Evolutionary conservation across 1,140 invertebrate genomes (phyloP).

Genomic region (Eubasilissa regina): DNA sequence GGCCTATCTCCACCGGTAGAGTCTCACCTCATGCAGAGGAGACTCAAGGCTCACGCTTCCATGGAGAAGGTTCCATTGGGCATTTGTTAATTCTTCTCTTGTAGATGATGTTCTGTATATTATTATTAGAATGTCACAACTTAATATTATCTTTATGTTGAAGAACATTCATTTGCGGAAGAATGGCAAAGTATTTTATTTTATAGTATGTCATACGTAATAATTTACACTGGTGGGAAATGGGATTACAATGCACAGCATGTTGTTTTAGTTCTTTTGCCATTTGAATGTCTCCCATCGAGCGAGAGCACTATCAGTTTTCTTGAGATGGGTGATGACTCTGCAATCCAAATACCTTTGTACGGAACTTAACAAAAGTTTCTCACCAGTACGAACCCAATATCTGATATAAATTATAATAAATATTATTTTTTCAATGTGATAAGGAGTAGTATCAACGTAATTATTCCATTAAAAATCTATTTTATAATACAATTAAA

Average conservation of each 20-base stretch:
- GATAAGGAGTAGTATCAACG: neutral
- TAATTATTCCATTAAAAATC: neutral
- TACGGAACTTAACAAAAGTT: no score
- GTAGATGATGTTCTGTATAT: slow-evolving; percentile 24
- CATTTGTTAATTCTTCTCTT: slow-evolving; percentile 30
- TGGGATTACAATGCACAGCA: no score
- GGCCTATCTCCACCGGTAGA: slow-evolving; percentile 90
- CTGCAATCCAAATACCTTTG: no score
- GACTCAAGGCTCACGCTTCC: slow-evolving; percentile 70
- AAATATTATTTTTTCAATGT: slow-evolving; percentile 11
- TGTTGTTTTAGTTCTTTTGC: no score
- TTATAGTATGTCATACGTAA: neutral
- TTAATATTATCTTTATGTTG: slow-evolving; percentile 5
- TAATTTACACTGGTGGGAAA: neutral
- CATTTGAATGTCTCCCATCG: no score
- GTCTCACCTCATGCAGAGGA: slow-evolving; percentile 86
- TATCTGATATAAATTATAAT: no score
- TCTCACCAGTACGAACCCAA: no score
- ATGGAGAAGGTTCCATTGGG: slow-evolving; percentile 63
- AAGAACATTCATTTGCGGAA: slow-evolving; percentile 7
- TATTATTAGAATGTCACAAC: neutral
- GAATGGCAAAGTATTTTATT: slow-evolving; percentile 24
- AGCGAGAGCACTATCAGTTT: no score
- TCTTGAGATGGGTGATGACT: no score
- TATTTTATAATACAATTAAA: no score